A percentile compares a stretch with the other conserved stretches of the same genome.
Evolutionary conservation across 23 tunicate genomes (phyloP).

Genomic region (Pegea sp.): DNA sequence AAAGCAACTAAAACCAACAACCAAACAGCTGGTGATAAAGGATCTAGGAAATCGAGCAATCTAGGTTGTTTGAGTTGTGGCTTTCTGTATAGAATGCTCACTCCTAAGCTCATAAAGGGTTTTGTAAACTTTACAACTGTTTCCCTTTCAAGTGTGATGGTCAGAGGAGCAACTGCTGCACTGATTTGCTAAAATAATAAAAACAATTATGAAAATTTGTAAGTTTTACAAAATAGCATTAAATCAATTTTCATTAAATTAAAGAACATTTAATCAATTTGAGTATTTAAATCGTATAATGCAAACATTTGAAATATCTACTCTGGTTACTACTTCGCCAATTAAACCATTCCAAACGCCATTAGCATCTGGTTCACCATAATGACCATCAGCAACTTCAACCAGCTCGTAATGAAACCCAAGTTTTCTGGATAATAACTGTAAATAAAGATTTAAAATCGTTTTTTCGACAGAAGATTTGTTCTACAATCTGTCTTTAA

Average conservation of each 20-base stretch:
- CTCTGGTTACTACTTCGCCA: constrained; percentile 25
- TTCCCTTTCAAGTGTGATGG: constrained; percentile 47
- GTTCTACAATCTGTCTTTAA: no score
- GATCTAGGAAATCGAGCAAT: constrained; percentile 23
- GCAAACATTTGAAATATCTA: background rate
- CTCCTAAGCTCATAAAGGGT: constrained; percentile 61
- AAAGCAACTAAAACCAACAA: constrained; percentile 14
- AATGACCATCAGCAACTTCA: constrained; percentile 18
- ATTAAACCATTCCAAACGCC: constrained; percentile 43
- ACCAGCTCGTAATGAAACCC: constrained; percentile 15
- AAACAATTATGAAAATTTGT: background rate
- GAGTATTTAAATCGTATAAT: no score
- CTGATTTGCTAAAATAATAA: background rate
- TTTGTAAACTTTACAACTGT: constrained; percentile 47
- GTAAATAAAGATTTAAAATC: background rate
- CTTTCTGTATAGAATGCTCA: constrained; percentile 30
- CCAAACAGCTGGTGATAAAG: constrained; percentile 30
- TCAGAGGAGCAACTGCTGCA: constrained; percentile 63
- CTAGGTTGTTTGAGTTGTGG: constrained; percentile 16
- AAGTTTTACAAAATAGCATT: background rate
- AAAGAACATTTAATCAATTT: no score
- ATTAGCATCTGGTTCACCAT: constrained; percentile 14
- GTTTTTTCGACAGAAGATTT: no score
- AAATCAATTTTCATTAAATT: background rate
- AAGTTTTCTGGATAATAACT: constrained; percentile 17